Evolutionary conservation across 2,797 vertebrate species (phyloP).

Genomic region (Thaleichthys pacificus): DNA sequence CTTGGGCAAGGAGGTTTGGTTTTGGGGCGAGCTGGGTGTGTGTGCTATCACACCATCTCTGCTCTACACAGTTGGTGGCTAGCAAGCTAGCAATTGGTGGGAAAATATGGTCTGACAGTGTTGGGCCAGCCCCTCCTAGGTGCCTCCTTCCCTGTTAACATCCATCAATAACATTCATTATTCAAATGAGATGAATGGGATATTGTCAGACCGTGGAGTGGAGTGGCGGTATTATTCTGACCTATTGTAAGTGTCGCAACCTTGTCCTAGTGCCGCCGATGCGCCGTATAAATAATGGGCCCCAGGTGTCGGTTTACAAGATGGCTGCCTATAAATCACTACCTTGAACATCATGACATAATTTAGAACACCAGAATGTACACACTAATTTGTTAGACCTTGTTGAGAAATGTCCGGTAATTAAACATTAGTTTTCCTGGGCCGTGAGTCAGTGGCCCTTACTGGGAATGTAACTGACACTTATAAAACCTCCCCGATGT

Average conservation of each 20-base stretch:
- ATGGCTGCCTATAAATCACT: slow-evolving; percentile 78
- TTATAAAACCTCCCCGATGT: background rate
- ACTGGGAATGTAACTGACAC: background rate
- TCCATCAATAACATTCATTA: slow-evolving; percentile 79
- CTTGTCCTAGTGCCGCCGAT: slow-evolving; percentile 66
- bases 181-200: slow-evolving; percentile 86
- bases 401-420: slow-evolving; percentile 44
- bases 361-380: slow-evolving; percentile 74
- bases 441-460: background rate
- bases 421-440: slow-evolving; percentile 37
- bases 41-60: slow-evolving; percentile 64
- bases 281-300: slow-evolving; percentile 73
- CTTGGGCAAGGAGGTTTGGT: slow-evolving; percentile 43
- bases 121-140: slow-evolving; percentile 43
- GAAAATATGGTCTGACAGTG: slow-evolving; percentile 65
- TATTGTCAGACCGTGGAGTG: slow-evolving; percentile 71
- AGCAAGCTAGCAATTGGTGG: slow-evolving; percentile 49
- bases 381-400: slow-evolving; percentile 64
- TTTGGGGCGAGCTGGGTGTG: slow-evolving; percentile 46
- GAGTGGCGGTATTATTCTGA: slow-evolving; percentile 78
- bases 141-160: slow-evolving; percentile 70
- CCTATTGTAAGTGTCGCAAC: slow-evolving; percentile 82
- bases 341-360: slow-evolving; percentile 72
- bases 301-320: slow-evolving; percentile 70
- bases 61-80: slow-evolving; percentile 55